phyloP scores from a whole-genome alignment of 2,888 invertebrate genomes.

The Athalia rosae region DNA sequence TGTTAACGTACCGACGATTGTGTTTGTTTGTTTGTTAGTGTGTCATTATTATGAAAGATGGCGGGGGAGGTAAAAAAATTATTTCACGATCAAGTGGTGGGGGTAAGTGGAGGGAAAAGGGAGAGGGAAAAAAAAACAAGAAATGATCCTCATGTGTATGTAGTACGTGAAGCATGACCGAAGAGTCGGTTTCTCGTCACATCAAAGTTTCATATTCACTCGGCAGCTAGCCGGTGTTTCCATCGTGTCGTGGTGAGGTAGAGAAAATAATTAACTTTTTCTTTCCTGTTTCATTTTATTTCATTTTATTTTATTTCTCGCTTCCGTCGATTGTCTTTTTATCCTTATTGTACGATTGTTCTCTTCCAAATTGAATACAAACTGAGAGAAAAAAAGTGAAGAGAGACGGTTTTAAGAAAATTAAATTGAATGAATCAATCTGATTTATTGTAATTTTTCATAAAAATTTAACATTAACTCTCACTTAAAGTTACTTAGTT shows the following conservation, averaged over 20 bases:
- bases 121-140: too few species aligned
- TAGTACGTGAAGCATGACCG: neutral
- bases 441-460: too few species aligned
- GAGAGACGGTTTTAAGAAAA: neutral
- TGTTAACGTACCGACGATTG: too few species aligned
- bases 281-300: too few species aligned
- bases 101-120: too few species aligned
- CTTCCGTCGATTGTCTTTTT: neutral
- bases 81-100: too few species aligned
- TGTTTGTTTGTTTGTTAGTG: too few species aligned
- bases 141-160: neutral
- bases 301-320: neutral
- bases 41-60: too few species aligned
- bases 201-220: slow-evolving; percentile 39
- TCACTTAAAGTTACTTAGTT: too few species aligned
- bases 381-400: neutral
- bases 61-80: too few species aligned
- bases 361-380: neutral
- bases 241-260: slow-evolving; percentile 24
- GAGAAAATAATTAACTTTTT: neutral
- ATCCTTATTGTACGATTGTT: neutral
- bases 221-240: slow-evolving; percentile 39
- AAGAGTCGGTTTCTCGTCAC: neutral
- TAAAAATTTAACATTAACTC: too few species aligned
- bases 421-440: too few species aligned